Percentiles rank a stretch among this genome's conserved stretches.
Conservation (phyloP, 2,888 invertebrate genomes). For the Sphinx pinastri region DNA sequence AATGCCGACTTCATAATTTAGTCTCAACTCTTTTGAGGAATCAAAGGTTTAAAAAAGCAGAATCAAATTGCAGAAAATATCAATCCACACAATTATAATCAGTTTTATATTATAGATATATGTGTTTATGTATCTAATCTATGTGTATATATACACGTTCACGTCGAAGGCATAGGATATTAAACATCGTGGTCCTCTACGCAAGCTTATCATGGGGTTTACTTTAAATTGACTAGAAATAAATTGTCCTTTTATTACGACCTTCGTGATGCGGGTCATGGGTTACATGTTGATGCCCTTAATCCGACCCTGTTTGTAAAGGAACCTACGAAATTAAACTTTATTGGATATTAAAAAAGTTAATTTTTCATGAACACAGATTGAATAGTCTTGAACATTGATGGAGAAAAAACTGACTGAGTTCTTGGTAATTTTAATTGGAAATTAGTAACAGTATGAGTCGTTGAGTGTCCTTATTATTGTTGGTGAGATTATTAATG, state of each 20-base stretch:
- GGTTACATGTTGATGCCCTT: not conserved
- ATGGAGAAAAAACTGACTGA: too few relatives aligned
- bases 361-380: too few relatives aligned
- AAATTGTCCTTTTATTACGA: conserved; percentile 32
- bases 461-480: too few relatives aligned
- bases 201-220: conserved; percentile 49
- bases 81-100: conserved; percentile 1
- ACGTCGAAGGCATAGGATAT: conserved; percentile 71
- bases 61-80: conserved; percentile 1
- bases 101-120: conserved; percentile 13
- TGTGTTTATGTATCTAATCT: conserved; percentile 34
- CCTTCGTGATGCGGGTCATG: not conserved
- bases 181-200: conserved; percentile 70
- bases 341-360: too few relatives aligned
- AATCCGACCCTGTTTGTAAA: too few relatives aligned
- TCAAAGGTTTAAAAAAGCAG: not conserved
- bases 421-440: too few relatives aligned
- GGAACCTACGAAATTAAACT: too few relatives aligned
- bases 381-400: too few relatives aligned
- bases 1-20: not conserved
- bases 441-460: too few relatives aligned
- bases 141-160: conserved; percentile 58
- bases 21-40: not conserved
- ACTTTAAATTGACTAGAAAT: conserved; percentile 43
- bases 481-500: too few relatives aligned